phyloP scores from a whole-genome alignment of 2,888 invertebrate genomes.

The Malacosoma neustria region DNA sequence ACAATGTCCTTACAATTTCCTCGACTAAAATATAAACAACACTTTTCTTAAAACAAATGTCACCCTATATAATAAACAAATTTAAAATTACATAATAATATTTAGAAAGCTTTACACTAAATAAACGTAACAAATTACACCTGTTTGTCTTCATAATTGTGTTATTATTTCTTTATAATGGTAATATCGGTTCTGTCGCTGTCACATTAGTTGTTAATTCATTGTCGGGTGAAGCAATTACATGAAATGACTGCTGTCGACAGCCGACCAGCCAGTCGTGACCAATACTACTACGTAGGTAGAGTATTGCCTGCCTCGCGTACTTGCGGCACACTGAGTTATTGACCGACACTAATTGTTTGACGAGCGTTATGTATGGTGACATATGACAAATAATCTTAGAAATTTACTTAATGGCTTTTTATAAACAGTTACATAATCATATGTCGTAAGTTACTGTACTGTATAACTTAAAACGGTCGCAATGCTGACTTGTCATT shows the following conservation, averaged over 20 bases:
- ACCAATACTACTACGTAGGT: conserved; percentile 22
- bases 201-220: conserved; percentile 64
- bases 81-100: no score
- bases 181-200: conserved; percentile 37
- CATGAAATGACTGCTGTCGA: conserved; percentile 43
- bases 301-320: conserved; percentile 39
- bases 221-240: conserved; percentile 54
- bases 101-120: background rate
- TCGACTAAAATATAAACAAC: no score
- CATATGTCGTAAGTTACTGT: no score
- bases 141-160: conserved; percentile 14
- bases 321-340: conserved; percentile 32
- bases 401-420: background rate
- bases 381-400: background rate
- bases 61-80: no score
- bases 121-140: conserved; percentile 26
- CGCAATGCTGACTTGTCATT: no score
- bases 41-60: no score
- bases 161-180: conserved; percentile 43
- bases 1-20: no score
- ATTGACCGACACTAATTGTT: conserved; percentile 58
- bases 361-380: conserved; percentile 20
- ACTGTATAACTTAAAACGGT: no score
- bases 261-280: conserved; percentile 34
- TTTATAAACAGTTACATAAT: background rate